Evolutionary conservation across 2,113 vertebrate genomes (phyloP).

Genomic region (Otolemur garnettii): DNA sequence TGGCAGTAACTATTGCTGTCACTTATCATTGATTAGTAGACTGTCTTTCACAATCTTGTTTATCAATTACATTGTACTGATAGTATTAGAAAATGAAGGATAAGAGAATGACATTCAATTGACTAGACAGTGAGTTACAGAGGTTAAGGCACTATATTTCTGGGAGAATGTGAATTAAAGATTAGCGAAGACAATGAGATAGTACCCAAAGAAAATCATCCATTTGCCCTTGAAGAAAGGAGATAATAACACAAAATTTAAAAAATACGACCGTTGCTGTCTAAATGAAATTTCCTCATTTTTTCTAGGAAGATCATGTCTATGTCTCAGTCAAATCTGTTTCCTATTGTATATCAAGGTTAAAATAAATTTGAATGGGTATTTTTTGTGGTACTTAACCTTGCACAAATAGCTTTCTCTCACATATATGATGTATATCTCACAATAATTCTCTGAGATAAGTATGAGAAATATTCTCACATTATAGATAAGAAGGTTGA

Average conservation of each 20-base stretch:
- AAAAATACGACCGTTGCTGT: neutral
- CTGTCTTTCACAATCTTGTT: conserved; percentile 13
- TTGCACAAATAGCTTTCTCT: neutral
- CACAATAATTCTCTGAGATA: neutral
- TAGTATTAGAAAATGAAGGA: conserved; percentile 64
- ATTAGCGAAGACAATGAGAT: neutral
- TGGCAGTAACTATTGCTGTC: conserved; percentile 39
- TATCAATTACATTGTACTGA: conserved; percentile 63
- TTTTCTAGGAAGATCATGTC: neutral
- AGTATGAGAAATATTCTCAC: neutral
- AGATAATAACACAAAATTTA: conserved; percentile 35
- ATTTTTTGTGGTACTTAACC: neutral
- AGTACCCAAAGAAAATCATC: conserved; percentile 33
- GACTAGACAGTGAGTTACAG: conserved; percentile 64
- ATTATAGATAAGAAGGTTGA: neutral
- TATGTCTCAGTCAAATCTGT: neutral
- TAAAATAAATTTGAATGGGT: neutral
- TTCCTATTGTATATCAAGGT: neutral
- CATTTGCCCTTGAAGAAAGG: conserved; percentile 32
- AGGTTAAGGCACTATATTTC: conserved; percentile 16
- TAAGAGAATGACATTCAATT: conserved; percentile 66
- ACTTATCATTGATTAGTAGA: conserved; percentile 55
- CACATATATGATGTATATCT: neutral
- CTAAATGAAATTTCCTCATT: conserved; percentile 5
- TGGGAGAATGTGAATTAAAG: conserved; percentile 65